Evolutionary conservation across 2,113 vertebrate species (phyloP), one percentile per base, ranked within the genome.

Genomic region (Acrocephalus kingi): DNA sequence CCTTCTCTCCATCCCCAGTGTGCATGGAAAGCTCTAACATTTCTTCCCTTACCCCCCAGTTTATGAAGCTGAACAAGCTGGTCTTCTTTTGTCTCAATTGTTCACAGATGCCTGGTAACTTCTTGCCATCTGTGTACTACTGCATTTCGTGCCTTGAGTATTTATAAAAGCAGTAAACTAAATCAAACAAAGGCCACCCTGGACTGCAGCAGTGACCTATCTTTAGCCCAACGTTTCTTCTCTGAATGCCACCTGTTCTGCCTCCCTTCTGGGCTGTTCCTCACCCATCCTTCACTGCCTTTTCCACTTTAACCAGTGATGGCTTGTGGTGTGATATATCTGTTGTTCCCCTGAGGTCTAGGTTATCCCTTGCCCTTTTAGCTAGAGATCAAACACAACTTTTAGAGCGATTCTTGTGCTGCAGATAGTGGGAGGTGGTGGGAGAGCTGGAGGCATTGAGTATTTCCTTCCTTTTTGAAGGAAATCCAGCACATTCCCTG

Each of bases 91-190:
- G 63, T 84, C 68, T 94, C 83, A 46, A 30, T 86, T 71, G 59
- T 88, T 88, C 88, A 41, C 75, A 74, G 83, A 84, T 92, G 92
- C 79, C 76, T 74, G 25, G 39, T 86, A 93, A 86, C 83, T 92
- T 92, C 2, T 19, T 86, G 76, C 90, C 79, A 93, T 90, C 88
- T 94, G 89, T 69, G 66, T 94, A 59, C 52, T 35, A 10, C 68
- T 88, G 63, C 61, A 30, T 80, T 95, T 92, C 0, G 0, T 94
- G 79, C 51, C 69, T 87, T 81, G 43, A 58, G 37, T 84, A 67
- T 73, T 77, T 90, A 71, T 59, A 86, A 93, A 94, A 94, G 68
- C 72, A 56, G 92, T 88, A 84, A 95, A 92, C 1, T 1, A 67
- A 90, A 88, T 48, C 43, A 88, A 82, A 93, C 35, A 52, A 72